These are phyloP conservation scores for Mongoloraphidia duomilia DNA, from an alignment of 2,888 invertebrate genomes.

Conservation along the genomic window DNA sequence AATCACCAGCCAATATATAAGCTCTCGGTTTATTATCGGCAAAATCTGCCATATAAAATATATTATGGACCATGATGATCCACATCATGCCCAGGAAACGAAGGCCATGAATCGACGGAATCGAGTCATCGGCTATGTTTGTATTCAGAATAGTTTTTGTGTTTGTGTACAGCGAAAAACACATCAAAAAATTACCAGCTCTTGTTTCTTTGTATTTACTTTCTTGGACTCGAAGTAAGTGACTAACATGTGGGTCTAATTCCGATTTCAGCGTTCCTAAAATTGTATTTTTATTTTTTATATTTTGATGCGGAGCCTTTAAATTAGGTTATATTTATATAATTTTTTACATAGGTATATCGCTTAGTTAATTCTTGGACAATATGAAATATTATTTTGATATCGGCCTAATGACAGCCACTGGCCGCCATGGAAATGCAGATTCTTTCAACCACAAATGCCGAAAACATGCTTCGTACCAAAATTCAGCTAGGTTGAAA, in stretches of 20 bases:
- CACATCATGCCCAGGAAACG: constrained; percentile 40
- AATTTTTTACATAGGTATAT: too few relatives aligned
- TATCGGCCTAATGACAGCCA: too few relatives aligned
- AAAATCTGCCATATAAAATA: constrained; percentile 28
- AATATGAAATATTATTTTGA: too few relatives aligned
- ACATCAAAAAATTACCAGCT: constrained; percentile 23
- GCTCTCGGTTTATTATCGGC: constrained; percentile 26
- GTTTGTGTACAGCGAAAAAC: constrained; percentile 37
- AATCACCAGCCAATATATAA: constrained; percentile 24
- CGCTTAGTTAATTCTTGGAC: too few relatives aligned
- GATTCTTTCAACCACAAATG: too few relatives aligned
- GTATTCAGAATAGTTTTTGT: constrained; percentile 28
- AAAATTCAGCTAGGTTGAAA: too few relatives aligned
- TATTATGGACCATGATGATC: constrained; percentile 38
- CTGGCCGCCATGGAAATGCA: too few relatives aligned
- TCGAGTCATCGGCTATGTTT: constrained; percentile 21
- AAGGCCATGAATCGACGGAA: constrained; percentile 34
- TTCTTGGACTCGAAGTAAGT: background rate
- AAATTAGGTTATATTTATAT: too few relatives aligned
- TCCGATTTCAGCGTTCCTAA: too few relatives aligned
- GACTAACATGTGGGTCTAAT: too few relatives aligned
- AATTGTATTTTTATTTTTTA: too few relatives aligned
- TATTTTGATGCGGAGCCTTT: background rate
- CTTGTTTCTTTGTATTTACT: constrained; percentile 10
- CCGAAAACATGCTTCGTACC: too few relatives aligned